Conservation (phyloP, 92 coral and sea anemone genomes). For the Phenganax subtilis region DNA sequence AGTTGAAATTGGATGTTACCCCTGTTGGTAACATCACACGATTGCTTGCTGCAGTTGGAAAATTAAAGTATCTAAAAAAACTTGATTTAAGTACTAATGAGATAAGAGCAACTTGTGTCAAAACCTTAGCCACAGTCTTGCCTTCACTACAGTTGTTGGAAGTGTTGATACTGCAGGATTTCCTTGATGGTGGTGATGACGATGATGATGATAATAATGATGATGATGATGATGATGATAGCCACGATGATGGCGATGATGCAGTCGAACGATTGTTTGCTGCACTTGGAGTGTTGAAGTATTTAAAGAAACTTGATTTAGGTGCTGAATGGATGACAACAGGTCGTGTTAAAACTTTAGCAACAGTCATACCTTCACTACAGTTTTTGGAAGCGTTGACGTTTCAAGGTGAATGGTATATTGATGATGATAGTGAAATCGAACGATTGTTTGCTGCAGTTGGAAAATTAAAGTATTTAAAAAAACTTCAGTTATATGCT, state of each 20-base stretch:
- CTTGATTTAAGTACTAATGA: not conserved
- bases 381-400: conserved; percentile 18
- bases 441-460: not conserved
- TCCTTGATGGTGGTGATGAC: no score
- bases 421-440: not conserved
- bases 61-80: not conserved
- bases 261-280: not conserved
- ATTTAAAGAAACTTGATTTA: conserved; percentile 5
- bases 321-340: not conserved
- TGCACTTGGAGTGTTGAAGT: conserved; percentile 1
- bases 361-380: conserved; percentile 5
- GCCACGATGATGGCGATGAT: not conserved
- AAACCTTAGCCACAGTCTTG: conserved; percentile 6
- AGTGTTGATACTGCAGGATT: not conserved
- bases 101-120: not conserved
- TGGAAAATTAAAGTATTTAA: no score
- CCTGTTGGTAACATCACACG: no score
- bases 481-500: no score
- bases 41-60: not conserved
- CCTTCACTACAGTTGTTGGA: conserved; percentile 27
- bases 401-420: not conserved
- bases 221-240: no score
- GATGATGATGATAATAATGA: no score
- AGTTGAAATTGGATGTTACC: not conserved
- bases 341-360: conserved; percentile 1